A percentile compares a stretch with the other conserved stretches of the same genome.
Conservation (phyloP, 2,888 invertebrate species). For the Anticlea derivata region DNA sequence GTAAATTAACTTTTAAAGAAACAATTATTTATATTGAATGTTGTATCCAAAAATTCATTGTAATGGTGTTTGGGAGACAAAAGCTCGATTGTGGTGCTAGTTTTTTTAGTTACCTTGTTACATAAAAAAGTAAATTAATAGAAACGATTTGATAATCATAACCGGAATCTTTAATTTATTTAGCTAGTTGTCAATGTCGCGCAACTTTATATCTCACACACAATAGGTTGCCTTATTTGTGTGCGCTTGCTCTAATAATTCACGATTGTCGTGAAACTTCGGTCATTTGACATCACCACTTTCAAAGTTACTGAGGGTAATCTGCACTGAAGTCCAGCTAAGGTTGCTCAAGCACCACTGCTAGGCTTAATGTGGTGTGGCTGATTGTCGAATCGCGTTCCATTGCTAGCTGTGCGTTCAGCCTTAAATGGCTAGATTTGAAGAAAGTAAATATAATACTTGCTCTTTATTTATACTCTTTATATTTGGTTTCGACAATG, state of each 20-base stretch:
- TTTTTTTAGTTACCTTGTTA: too few relatives aligned
- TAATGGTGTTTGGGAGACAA: slow-evolving; percentile 37
- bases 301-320: slow-evolving; percentile 30
- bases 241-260: slow-evolving; percentile 12
- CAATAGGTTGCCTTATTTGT: slow-evolving; percentile 7
- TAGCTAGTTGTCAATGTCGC: slow-evolving; percentile 17
- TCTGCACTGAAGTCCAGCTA: slow-evolving; percentile 56
- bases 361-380: slow-evolving; percentile 76
- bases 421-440: slow-evolving; percentile 15
- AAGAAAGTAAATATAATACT: neutral
- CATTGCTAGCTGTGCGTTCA: slow-evolving; percentile 41
- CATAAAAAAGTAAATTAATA: neutral
- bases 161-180: neutral
- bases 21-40: slow-evolving; percentile 10
- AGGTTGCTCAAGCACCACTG: slow-evolving; percentile 73
- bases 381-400: slow-evolving; percentile 47
- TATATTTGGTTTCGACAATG: too few relatives aligned
- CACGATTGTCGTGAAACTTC: slow-evolving; percentile 17
- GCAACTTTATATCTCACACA: slow-evolving; percentile 10
- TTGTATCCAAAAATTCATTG: slow-evolving; percentile 39
- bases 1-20: slow-evolving; percentile 11
- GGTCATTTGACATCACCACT: slow-evolving; percentile 28
- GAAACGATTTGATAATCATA: neutral
- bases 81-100: slow-evolving; percentile 27
- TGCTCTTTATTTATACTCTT: too few relatives aligned